phyloP scores from a whole-genome alignment of 2,888 invertebrate species.

The Drosophila multiciliata region DNA sequence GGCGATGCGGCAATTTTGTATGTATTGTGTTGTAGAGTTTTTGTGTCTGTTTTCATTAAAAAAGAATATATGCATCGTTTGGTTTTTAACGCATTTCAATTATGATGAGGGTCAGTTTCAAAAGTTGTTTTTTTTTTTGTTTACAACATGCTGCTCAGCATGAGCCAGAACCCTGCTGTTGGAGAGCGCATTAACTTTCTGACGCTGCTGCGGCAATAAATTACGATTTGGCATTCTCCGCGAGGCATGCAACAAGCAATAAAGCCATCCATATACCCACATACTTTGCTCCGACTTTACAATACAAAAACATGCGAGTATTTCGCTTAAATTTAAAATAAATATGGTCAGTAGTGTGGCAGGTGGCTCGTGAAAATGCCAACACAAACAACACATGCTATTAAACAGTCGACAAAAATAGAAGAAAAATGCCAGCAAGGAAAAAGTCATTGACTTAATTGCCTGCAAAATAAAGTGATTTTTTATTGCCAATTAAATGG shows the following conservation, averaged over 20 bases:
- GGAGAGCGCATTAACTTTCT: slow-evolving; percentile 61
- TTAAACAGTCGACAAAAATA: slow-evolving; percentile 6
- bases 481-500: neutral
- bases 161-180: slow-evolving; percentile 8
- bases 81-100: slow-evolving; percentile 65
- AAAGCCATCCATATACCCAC: neutral
- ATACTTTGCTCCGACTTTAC: slow-evolving; percentile 13
- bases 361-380: slow-evolving; percentile 48
- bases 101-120: slow-evolving; percentile 68
- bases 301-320: slow-evolving; percentile 46
- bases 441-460: neutral
- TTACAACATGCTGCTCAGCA: slow-evolving; percentile 27
- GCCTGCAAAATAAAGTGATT: neutral
- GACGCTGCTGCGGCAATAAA: slow-evolving; percentile 56
- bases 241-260: slow-evolving; percentile 62
- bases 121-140: slow-evolving; percentile 50
- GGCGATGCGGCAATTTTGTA: slow-evolving; percentile 17
- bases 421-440: neutral
- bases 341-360: slow-evolving; percentile 38
- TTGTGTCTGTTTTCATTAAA: slow-evolving; percentile 34
- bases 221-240: slow-evolving; percentile 43
- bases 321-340: slow-evolving; percentile 70
- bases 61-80: slow-evolving; percentile 41
- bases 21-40: neutral
- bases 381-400: slow-evolving; percentile 47